Evolutionary conservation across 2,113 vertebrate species (phyloP).

Genomic region (Macrotus californicus): DNA sequence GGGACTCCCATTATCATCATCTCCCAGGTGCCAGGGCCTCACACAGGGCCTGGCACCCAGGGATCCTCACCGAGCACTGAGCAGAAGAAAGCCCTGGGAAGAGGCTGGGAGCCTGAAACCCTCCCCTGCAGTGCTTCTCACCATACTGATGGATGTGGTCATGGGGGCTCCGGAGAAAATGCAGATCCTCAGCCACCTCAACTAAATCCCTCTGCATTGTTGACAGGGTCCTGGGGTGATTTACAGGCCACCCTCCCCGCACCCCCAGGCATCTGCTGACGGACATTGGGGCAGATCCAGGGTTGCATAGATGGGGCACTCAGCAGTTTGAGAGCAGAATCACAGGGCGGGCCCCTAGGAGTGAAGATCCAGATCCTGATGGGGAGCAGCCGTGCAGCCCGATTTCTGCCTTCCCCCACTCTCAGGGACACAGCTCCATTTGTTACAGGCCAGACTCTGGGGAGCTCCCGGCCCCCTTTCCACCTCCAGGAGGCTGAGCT

Average conservation of each 20-base stretch:
- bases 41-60: neutral
- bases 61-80: neutral
- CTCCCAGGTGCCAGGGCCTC: neutral
- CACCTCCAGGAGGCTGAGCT: neutral
- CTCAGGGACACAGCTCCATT: neutral
- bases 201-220: neutral
- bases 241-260: neutral
- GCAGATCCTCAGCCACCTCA: neutral
- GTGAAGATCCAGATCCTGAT: neutral
- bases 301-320: rapidly evolving
- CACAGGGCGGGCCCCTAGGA: neutral
- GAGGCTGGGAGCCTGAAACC: neutral
- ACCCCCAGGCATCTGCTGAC: neutral
- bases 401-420: neutral
- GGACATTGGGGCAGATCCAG: neutral
- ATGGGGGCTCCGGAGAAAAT: neutral
- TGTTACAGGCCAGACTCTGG: neutral
- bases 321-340: neutral
- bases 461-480: neutral
- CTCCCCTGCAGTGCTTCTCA: neutral
- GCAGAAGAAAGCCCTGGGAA: neutral
- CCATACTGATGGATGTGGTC: neutral
- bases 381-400: neutral
- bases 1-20: neutral
- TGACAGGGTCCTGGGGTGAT: neutral